These are phyloP conservation scores for Merodon equestris DNA, from an alignment of 2,888 invertebrate species.

Conservation along the genomic window DNA sequence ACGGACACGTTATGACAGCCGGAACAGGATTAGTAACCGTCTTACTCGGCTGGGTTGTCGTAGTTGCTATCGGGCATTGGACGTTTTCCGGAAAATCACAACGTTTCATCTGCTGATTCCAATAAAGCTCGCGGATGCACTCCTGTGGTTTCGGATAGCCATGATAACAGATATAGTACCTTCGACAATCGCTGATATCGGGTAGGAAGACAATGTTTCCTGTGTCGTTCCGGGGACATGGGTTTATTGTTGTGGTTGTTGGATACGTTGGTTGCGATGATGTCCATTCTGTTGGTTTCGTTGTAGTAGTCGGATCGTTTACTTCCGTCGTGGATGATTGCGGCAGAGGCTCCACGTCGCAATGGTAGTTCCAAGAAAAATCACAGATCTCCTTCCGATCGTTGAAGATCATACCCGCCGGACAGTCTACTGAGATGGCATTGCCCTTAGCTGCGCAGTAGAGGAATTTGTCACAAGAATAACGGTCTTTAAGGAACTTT, in stretches of 20 bases:
- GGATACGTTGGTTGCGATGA: too few relatives aligned
- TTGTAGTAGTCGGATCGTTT: constrained; percentile 35
- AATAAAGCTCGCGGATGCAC: constrained; percentile 75
- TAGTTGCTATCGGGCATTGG: constrained; percentile 70
- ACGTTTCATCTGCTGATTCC: constrained; percentile 73
- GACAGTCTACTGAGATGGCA: constrained; percentile 74
- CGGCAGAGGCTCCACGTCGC: constrained; percentile 50
- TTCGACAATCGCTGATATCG: constrained; percentile 73
- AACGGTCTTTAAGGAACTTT: constrained; percentile 74
- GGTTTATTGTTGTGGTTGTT: background rate
- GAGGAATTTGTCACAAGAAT: constrained; percentile 74
- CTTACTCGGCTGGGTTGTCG: constrained; percentile 10
- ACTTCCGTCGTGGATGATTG: background rate
- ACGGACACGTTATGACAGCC: constrained; percentile 72
- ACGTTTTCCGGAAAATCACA: constrained; percentile 76
- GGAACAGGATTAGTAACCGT: background rate
- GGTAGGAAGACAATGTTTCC: constrained; percentile 72
- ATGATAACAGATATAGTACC: constrained; percentile 77
- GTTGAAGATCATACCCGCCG: constrained; percentile 77
- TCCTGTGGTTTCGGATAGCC: constrained; percentile 75
- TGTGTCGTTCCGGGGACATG: constrained; percentile 26
- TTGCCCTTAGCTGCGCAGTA: constrained; percentile 73
- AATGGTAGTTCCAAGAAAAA: constrained; percentile 72
- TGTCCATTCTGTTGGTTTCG: background rate
- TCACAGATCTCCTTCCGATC: constrained; percentile 75